Conservation (phyloP, 2,888 invertebrate genomes). For the Marronus borbonicus region DNA sequence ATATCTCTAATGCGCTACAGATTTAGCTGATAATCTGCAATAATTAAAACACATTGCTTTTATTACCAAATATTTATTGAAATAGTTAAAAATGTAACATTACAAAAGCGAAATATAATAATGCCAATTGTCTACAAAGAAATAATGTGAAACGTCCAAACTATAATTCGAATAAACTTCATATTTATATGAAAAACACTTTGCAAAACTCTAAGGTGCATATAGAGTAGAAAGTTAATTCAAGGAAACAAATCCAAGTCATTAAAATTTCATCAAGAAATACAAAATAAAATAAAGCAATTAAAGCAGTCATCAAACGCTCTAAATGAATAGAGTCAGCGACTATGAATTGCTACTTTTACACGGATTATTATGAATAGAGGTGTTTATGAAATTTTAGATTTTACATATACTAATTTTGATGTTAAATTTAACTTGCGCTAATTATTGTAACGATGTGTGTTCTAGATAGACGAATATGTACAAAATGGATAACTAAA, state of each 20-base stretch:
- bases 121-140: not conserved
- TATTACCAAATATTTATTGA: not conserved
- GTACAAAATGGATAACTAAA: constrained; percentile 70
- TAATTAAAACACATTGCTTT: not conserved
- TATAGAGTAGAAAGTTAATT: constrained; percentile 39
- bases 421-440: not conserved
- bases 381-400: not conserved
- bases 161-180: not conserved
- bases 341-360: constrained; percentile 16
- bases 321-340: constrained; percentile 28
- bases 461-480: constrained; percentile 68
- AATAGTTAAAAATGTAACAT: not conserved
- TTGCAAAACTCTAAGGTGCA: constrained; percentile 33
- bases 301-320: constrained; percentile 7
- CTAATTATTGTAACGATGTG: not conserved
- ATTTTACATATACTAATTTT: constrained; percentile 18
- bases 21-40: not conserved
- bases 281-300: constrained; percentile 13
- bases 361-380: not conserved
- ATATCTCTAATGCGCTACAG: not conserved
- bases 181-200: not conserved
- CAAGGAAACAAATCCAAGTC: not conserved
- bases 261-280: no score
- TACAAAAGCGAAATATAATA: constrained; percentile 7
- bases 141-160: not conserved